Evolutionary conservation across 2,888 invertebrate genomes (phyloP).

Genomic region (Oxyteleia sp.): DNA sequence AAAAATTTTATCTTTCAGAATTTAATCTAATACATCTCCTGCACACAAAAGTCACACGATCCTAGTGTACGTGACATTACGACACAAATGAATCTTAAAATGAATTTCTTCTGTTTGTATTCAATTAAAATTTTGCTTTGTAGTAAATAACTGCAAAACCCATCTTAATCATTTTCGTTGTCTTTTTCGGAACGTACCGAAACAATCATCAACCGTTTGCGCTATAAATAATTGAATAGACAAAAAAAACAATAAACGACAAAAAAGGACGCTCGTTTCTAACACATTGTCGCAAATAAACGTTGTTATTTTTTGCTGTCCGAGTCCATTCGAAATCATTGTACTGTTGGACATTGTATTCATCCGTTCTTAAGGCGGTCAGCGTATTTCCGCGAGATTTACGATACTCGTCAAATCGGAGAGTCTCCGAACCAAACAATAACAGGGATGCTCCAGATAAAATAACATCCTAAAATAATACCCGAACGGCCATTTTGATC

Average conservation of each 20-base stretch:
- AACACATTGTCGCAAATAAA: conserved; percentile 43
- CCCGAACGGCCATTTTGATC: conserved; percentile 26
- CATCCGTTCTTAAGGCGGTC: conserved; percentile 65
- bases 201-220: conserved; percentile 28
- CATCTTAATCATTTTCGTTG: conserved; percentile 26
- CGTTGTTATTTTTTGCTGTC: conserved; percentile 45
- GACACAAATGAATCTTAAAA: no score
- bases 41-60: no score
- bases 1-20: no score
- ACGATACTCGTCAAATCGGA: conserved; percentile 64
- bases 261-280: conserved; percentile 24
- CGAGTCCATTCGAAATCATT: conserved; percentile 60
- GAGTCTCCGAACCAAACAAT: conserved; percentile 74
- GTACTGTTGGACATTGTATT: conserved; percentile 59
- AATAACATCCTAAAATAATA: conserved; percentile 67
- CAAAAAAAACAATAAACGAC: conserved; percentile 1
- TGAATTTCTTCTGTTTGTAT: no score
- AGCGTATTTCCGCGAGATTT: conserved; percentile 66
- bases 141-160: not conserved
- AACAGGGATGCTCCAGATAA: conserved; percentile 75
- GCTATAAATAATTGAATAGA: conserved; percentile 43
- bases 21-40: no score
- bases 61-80: no score
- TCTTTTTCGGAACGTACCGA: conserved; percentile 7
- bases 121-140: no score